Base-by-base conservation (phyloP, 2,113 vertebrate genomes). In the Caracal caracal region DNA sequence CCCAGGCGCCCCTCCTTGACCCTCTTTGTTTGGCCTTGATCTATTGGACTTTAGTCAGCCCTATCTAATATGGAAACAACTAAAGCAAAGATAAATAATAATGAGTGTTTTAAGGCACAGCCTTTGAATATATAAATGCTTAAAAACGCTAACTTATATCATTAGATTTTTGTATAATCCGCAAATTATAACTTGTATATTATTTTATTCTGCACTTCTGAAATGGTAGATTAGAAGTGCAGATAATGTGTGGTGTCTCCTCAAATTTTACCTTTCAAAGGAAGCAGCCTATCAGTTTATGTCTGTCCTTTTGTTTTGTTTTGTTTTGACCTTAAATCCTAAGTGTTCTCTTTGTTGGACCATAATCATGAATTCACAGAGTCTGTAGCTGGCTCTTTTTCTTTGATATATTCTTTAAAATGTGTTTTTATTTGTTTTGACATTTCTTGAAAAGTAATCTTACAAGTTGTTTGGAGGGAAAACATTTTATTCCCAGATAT, bases 361-460 rank as follows among this genome's bases (percentile, higher is more conserved):
- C 10, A 16, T 53, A 19, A 51, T 47, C 43, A 56, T 37, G 12
- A 9, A 2, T 61, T 75, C 13, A 16, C 24, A 2, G n/a, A 70
- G 26, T 79, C 51, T 88, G 26, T 43, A 47, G 6, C 28, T 73
- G 26, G 16, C 49, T 86, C 53, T 30, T 59, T 93, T 35, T 26
- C 10, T 92, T 81, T 37, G n/a, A 53, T 89, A 56, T 49, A 61
- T 47, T 61, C 28, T 43, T 75, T 47, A 75, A 28, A 16, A 0
- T 51, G 2, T 49, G 35, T 71, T 78, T 94, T 53, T 86, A 86
- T 85, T 95, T 79, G 13, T 22, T 84, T 83, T 89, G 47, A 59
- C 24, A 61, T 83, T 87, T 56, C 59, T 87, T 96, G 86, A 92
- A 91, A 93, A 22, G 6, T 82, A 63, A 89, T 86, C 22, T 79